Conservation (phyloP, 2,888 invertebrate genomes). For the Boloria euphrosyne region DNA sequence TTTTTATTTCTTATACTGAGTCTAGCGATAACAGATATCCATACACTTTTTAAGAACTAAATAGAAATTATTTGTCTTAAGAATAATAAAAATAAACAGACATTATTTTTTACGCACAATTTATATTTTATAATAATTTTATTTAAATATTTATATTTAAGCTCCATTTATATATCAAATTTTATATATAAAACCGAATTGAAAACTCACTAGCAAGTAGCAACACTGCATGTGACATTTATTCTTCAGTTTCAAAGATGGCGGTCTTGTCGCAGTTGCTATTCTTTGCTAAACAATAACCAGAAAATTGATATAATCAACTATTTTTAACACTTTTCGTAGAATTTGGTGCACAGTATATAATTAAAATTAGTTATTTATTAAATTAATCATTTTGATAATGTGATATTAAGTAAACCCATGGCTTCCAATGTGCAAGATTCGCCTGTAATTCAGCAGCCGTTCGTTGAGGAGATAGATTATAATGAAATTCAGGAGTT, state of each 20-base stretch:
- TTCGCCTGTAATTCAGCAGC: slow-evolving; percentile 74
- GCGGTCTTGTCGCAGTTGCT: slow-evolving; percentile 80
- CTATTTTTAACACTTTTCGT: slow-evolving; percentile 56
- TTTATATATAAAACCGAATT: too few species aligned
- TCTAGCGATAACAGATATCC: too few species aligned
- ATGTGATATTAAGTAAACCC: slow-evolving; percentile 78
- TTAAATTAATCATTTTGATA: slow-evolving; percentile 70
- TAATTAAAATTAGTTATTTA: slow-evolving; percentile 52
- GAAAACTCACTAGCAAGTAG: too few species aligned
- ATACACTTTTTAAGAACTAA: too few species aligned
- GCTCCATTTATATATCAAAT: too few species aligned
- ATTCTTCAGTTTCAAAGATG: slow-evolving; percentile 76
- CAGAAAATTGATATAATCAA: slow-evolving; percentile 68
- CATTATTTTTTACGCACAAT: background rate
- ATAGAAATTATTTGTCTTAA: too few species aligned
- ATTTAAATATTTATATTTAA: too few species aligned
- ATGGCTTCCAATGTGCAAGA: slow-evolving; percentile 81
- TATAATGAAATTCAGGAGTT: slow-evolving; percentile 88
- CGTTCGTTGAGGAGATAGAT: slow-evolving; percentile 89
- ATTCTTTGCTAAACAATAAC: slow-evolving; percentile 79
- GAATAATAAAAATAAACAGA: background rate
- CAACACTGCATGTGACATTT: slow-evolving; percentile 42
- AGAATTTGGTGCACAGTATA: slow-evolving; percentile 38
- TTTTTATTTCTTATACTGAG: too few species aligned
- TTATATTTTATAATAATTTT: background rate